Base-by-base conservation (phyloP, 1,140 invertebrate genomes). In the Anastrepha obliqua region DNA sequence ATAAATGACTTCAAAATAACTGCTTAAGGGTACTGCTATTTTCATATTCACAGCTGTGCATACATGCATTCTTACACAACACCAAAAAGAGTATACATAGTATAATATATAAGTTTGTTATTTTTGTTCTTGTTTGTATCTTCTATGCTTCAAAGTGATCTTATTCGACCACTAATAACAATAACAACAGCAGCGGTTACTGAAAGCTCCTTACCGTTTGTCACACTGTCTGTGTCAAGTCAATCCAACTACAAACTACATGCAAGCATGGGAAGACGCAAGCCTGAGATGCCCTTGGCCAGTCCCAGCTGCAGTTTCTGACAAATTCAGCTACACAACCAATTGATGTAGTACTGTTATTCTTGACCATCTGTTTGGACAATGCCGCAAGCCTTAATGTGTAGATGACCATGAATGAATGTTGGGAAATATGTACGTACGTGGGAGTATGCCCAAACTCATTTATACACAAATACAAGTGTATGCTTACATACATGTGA, bases 361-460 rank as follows among this genome's bases (percentile, higher is more conserved):
- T 74, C 44, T 74, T 74, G 70, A 74, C 70, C 70, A 74, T 74
- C 70, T 74, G 70, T 74, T 47, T 74, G 42, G 39, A 74, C 70
- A 74, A 74, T 74, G 70, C 70, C 70, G 44, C 70, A 47, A 74
- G 70, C 70, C 47, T 74, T 74, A 74, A 74, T 74, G 70, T 74
- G 70, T 47, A 74, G 39, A 44, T 74, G 70, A 15, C 44, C 39
- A 44, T 47, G 47, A 44, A 74, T 74, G 70, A 74, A 15, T 15
- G 29, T 47, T n/a, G 44, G 70, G 47, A 74, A 74, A 74, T 74
- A 47, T 47, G 44, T 47, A 74, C 70, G 20, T 42, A n/a, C 44
- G n/a, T 29, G 47, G 42, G 17, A 13, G 29, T 42, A 74, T 15
- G 17, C 65, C 1, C 29, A 39, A 11, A 42, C 13, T 47, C 11